A percentile compares a stretch with the other conserved stretches of the same genome.
These are phyloP conservation scores for Troilus luridus DNA, from an alignment of 2,888 invertebrate species.

Conservation along the genomic window DNA sequence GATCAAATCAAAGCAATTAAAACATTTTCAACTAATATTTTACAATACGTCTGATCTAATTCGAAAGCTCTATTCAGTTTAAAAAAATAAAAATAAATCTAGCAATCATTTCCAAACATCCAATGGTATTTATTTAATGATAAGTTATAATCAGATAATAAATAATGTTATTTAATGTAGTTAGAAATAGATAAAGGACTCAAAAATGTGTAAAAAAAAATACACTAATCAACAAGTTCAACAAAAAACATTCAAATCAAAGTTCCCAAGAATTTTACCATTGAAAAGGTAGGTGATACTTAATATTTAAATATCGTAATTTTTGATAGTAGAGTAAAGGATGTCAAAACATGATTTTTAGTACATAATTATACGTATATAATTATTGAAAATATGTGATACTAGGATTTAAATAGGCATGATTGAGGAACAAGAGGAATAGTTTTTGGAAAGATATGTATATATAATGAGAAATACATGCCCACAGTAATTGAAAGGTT, in stretches of 20 bases:
- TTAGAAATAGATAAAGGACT: neutral
- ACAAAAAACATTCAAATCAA: neutral
- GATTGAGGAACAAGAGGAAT: neutral
- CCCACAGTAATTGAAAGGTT: constrained; percentile 41
- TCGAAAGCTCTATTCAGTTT: neutral
- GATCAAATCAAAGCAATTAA: too few relatives aligned
- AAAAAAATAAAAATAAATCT: neutral
- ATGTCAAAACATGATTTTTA: neutral
- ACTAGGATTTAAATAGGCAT: neutral
- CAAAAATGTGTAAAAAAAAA: neutral
- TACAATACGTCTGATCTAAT: neutral
- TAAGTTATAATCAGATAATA: neutral
- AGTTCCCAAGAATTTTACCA: neutral
- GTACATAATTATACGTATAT: neutral
- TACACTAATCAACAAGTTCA: neutral
- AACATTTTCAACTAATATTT: too few relatives aligned
- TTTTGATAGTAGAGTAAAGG: neutral
- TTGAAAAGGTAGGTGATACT: neutral
- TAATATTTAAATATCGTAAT: neutral
- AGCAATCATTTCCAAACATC: neutral
- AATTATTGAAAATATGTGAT: neutral
- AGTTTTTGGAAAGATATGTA: constrained; percentile 35
- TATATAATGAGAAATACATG: constrained; percentile 16
- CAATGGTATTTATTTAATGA: neutral
- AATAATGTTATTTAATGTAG: neutral